Evolutionary conservation across 2,888 invertebrate genomes (phyloP).

Genomic region (Tipula vernalis): DNA sequence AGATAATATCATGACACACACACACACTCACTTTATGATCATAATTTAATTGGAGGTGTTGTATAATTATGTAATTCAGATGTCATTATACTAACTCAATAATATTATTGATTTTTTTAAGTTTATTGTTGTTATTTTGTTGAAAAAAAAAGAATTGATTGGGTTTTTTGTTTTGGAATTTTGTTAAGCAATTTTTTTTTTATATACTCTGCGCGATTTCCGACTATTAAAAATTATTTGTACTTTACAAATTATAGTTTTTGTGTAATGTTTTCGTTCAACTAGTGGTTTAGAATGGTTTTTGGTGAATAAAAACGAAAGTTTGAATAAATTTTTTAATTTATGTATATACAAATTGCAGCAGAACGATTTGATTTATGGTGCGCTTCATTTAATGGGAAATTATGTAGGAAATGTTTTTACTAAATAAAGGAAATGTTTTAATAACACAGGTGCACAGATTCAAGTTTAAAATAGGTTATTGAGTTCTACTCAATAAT

Average conservation of each 20-base stretch:
- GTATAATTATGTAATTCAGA: neutral
- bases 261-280: neutral
- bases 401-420: neutral
- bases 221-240: neutral
- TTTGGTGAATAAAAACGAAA: neutral
- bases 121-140: too few relatives aligned
- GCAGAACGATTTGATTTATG: neutral
- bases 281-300: neutral
- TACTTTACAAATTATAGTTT: neutral
- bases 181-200: neutral
- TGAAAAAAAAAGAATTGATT: too few relatives aligned
- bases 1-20: neutral
- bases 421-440: too few relatives aligned
- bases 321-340: neutral
- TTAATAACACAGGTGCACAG: too few relatives aligned
- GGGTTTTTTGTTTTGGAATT: neutral
- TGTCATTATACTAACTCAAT: neutral
- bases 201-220: neutral
- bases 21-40: neutral
- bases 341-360: neutral
- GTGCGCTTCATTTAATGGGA: neutral
- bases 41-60: neutral
- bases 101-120: too few relatives aligned
- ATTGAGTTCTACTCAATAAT: too few relatives aligned
- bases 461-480: too few relatives aligned